These are phyloP conservation scores for Zaprionus ornatus DNA, from an alignment of 1,140 invertebrate genomes.

Conservation along the genomic window DNA sequence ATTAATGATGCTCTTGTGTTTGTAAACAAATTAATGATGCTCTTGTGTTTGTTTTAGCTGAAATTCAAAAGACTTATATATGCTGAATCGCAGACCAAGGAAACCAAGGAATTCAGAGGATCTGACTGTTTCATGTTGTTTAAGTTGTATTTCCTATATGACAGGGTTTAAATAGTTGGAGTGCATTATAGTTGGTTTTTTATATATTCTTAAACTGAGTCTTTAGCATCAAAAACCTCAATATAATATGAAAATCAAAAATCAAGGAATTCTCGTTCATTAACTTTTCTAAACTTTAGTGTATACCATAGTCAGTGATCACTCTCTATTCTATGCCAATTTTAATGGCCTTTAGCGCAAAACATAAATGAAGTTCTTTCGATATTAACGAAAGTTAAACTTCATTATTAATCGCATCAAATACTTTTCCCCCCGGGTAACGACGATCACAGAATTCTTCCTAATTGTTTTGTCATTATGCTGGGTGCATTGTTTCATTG, in stretches of 20 bases:
- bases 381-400: not conserved
- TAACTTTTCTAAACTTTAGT: not conserved
- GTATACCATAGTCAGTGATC: not conserved
- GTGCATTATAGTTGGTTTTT: too few species aligned
- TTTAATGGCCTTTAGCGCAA: not conserved
- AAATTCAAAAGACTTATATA: too few species aligned
- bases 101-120: too few species aligned
- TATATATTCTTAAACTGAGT: not conserved
- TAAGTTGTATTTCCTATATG: too few species aligned
- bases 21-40: too few species aligned
- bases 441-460: slow-evolving; percentile 59
- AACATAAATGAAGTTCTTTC: not conserved
- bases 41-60: not conserved
- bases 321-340: not conserved
- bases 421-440: slow-evolving; percentile 47
- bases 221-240: too few species aligned
- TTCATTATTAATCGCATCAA: not conserved
- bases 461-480: slow-evolving; percentile 78
- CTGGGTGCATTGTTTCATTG: slow-evolving; percentile 67
- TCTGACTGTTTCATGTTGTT: too few species aligned
- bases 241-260: too few species aligned
- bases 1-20: too few species aligned
- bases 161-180: too few species aligned
- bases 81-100: too few species aligned
- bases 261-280: too few species aligned